Percentiles rank a stretch among this genome's conserved stretches.
Evolutionary conservation across 2,888 invertebrate genomes (phyloP).

Genomic region (Coelogynopora nodosa): DNA sequence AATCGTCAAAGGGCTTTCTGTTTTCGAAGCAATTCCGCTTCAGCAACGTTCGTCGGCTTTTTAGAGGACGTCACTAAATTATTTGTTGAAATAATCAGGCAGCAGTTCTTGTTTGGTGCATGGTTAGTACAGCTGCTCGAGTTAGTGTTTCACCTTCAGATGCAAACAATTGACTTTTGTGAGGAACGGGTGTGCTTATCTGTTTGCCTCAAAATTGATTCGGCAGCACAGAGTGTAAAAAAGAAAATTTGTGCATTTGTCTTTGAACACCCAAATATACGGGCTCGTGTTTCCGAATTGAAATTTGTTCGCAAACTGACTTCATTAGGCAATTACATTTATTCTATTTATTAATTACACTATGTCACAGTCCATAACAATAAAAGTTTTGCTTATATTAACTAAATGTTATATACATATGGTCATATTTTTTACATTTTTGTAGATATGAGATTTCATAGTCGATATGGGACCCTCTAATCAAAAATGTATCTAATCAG

Average conservation of each 20-base stretch:
- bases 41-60: background rate
- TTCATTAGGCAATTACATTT: background rate
- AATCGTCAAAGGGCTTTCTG: background rate
- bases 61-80: background rate
- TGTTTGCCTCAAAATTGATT: background rate
- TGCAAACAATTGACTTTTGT: background rate
- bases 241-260: background rate
- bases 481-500: no score
- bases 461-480: no score
- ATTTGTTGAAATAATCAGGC: background rate
- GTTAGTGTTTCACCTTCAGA: background rate
- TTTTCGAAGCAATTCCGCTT: background rate
- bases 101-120: background rate
- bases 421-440: background rate
- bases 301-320: background rate
- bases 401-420: background rate
- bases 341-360: background rate
- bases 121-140: background rate
- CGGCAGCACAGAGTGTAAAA: background rate
- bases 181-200: background rate
- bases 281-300: background rate
- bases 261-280: background rate
- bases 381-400: background rate
- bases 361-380: background rate
- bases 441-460: background rate